A percentile compares a stretch with the other conserved stretches of the same genome.
Evolutionary conservation across 2,888 invertebrate species (phyloP).

Genomic region (Drosophila buzzatii): DNA sequence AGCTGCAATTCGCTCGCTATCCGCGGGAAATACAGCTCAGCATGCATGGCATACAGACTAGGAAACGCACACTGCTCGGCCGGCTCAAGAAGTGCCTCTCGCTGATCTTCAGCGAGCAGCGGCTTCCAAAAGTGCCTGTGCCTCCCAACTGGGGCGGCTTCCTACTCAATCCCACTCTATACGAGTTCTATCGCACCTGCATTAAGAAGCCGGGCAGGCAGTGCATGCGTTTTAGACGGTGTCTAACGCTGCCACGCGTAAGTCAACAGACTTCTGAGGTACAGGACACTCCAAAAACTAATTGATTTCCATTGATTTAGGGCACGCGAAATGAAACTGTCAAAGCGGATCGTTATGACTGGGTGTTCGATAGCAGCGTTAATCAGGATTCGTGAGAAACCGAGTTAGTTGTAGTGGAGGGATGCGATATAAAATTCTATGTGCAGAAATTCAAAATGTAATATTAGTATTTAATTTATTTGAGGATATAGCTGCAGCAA

Average conservation of each 20-base stretch:
- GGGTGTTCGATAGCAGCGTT: constrained; percentile 51
- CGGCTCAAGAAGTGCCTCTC: constrained; percentile 12
- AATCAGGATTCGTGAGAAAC: constrained; percentile 7
- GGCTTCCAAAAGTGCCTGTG: constrained; percentile 85
- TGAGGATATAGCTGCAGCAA: constrained; percentile 3
- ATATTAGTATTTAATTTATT: neutral
- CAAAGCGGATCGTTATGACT: constrained; percentile 47
- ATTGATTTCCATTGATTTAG: constrained; percentile 19
- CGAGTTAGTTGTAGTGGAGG: neutral
- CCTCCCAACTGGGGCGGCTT: constrained; percentile 97
- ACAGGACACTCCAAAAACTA: neutral
- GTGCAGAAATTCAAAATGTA: neutral
- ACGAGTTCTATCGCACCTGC: constrained; percentile 92
- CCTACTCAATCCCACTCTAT: constrained; percentile 90
- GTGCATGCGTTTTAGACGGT: constrained; percentile 58
- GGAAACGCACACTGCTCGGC: neutral
- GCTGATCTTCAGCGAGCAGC: constrained; percentile 84
- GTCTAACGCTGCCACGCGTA: constrained; percentile 49
- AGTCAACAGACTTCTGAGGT: neutral
- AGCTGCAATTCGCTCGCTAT: constrained; percentile 92
- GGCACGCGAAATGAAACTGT: constrained; percentile 28
- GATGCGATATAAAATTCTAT: neutral
- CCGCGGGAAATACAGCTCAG: constrained; percentile 92
- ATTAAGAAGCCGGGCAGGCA: neutral
- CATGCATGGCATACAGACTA: constrained; percentile 28